Evolutionary conservation across 2,888 invertebrate species (phyloP), one percentile per base, ranked within the genome.

Genomic region (Drosophila niveifrons): DNA sequence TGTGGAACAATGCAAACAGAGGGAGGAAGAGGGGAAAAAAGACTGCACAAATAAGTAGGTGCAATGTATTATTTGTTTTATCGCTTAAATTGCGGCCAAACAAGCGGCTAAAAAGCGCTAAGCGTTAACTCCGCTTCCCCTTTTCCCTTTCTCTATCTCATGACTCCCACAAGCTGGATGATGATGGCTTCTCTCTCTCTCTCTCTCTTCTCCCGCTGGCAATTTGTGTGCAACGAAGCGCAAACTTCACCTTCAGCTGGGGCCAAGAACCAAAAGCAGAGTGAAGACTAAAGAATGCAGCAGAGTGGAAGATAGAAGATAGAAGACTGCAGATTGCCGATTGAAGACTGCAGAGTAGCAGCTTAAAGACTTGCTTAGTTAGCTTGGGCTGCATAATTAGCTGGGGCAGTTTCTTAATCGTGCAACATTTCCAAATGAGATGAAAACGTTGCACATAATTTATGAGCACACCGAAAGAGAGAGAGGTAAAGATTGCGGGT

Each of bases 391-490:
- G 75, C 69, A 77, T 77, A 80, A 85, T 82, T 73, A 67, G 53
- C 46, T 39, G 34, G 13, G 50, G 63, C 62, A 44, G 31, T 69
- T 61, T 65, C 66, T 77, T 83, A 83, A 88, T 83, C 84, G 74
- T 80, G 74, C 75, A 74, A 64, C 80, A 79, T 79, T 89, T 87
- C 75, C 77, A 72, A 87, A 53, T 41, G 31, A 34, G 88, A 86
- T 86, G 80, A 89, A 86, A 85, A 86, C 85, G 89, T 86, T 89
- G 83, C 85, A 72, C 86, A 89, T 89, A 89, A 86, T 86, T 89
- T 88, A 86, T 80, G 73, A 62, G 9, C 6, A 34, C 23, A 6
- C 6, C 0, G 23, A 18, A 8, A 9, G 15, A 1, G 11, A 11
- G 31, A 1, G 29, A 4, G 11, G 11, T 36, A 23, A 23, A 23